A percentile compares a stretch with the other conserved stretches of the same genome.
These are phyloP conservation scores for Xiphophorus birchmanni DNA, from an alignment of 2,797 vertebrate genomes.

Conservation along the genomic window DNA sequence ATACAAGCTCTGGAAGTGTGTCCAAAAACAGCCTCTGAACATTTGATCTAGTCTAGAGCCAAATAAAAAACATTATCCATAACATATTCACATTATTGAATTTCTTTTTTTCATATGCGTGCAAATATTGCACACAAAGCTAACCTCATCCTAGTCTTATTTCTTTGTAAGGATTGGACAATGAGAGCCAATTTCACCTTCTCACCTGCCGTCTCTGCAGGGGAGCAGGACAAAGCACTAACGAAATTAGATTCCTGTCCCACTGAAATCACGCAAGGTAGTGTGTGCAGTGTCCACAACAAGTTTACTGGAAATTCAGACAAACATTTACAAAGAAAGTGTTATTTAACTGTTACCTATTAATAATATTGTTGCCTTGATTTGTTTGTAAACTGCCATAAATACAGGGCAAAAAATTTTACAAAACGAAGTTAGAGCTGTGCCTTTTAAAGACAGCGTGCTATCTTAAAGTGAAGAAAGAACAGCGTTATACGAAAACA, in stretches of 20 bases:
- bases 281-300: not conserved
- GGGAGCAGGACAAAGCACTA: not conserved
- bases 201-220: conserved; percentile 4
- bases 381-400: no score
- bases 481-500: not conserved
- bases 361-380: no score
- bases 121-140: not conserved
- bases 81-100: not conserved
- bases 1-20: not conserved
- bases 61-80: not conserved
- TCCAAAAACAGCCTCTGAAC: not conserved
- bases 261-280: not conserved
- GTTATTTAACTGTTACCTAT: no score
- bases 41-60: not conserved
- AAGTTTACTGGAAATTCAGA: not conserved
- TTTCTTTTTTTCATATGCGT: not conserved
- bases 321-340: not conserved
- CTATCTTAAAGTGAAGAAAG: not conserved
- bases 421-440: no score
- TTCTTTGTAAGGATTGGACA: not conserved
- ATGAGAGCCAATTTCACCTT: not conserved
- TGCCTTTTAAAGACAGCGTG: not conserved
- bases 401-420: no score
- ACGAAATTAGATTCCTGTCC: conserved; percentile 4
- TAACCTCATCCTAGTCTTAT: not conserved